Base-by-base conservation (phyloP, 30 jellyfish, hydroid and myxozoan species). In the Hydractinia echinata region DNA sequence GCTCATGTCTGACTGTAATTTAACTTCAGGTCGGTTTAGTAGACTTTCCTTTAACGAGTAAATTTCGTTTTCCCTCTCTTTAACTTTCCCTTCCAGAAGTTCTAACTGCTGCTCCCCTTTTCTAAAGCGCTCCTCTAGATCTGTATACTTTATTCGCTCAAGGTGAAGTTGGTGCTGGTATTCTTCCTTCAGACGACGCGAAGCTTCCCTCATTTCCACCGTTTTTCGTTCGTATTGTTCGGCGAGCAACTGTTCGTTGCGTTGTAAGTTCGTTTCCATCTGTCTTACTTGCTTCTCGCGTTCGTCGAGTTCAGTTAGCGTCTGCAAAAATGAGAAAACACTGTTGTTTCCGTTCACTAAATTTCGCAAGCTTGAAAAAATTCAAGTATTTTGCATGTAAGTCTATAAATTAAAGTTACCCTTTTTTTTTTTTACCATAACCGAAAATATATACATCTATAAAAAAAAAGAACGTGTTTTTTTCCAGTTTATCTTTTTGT, bases 1-100 rank as follows among this genome's bases (percentile, higher is more conserved):
- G 72, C 80, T 88, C 61, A 93, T 54, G 48, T 93, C 99, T 19
- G 99, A 93, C 81, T 93, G 99, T 76, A 93, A 52, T 74, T 93
- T 93, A 10, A 55, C 92, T 77, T 93, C 99, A 1, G 99, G 99
- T 21, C 91, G 72, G 72, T 64, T 79, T 14, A 82, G 81, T 71
- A 72, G 73, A 70, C 92, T 93, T 62, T 86, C 96, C 56, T 83
- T 84, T 9, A 66, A 58, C 6, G 70, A 30, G 60, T 87, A 53
- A 10, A 87, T 61, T 53, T 93, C 99, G 61, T 87, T 84, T 54
- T 93, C 99, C 71, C 88, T 83, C 53, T 79, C 95, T 72, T 80
- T 86, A 39, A 61, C 76, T 71, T 95, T 77, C 77, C 76, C 83
- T 62, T 93, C 99, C 3, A 82, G 79, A 61, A 67, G 51, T 21